Evolutionary conservation across 2,797 vertebrate species (phyloP).

Genomic region (Monodelphis domestica): DNA sequence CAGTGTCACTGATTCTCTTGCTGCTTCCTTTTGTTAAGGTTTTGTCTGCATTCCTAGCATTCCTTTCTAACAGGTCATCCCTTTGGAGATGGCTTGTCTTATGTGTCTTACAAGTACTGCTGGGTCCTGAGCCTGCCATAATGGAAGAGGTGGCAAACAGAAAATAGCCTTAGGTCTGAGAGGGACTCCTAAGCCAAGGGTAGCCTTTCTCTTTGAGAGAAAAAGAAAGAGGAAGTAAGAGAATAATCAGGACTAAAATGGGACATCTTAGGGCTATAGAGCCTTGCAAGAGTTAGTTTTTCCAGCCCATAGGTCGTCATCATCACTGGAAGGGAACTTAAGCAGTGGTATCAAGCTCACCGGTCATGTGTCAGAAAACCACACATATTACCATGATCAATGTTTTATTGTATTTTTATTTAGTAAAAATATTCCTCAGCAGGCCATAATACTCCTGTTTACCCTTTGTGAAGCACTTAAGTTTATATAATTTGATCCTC

Average conservation of each 20-base stretch:
- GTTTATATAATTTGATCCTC: neutral
- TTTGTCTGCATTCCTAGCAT: constrained; percentile 21
- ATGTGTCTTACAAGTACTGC: neutral
- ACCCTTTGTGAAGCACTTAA: neutral
- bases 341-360: neutral
- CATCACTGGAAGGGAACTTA: neutral
- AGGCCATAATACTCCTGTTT: neutral
- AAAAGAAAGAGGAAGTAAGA: neutral
- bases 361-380: neutral
- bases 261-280: neutral
- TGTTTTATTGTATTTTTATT: neutral
- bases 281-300: neutral
- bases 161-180: neutral
- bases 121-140: neutral
- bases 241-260: neutral
- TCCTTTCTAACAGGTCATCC: constrained; percentile 8
- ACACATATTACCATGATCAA: neutral
- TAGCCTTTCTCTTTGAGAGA: neutral
- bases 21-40: neutral
- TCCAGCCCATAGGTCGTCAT: neutral
- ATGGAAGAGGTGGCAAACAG: neutral
- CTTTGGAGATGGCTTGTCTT: neutral
- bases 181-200: neutral
- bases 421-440: neutral
- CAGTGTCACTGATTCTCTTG: neutral